phyloP scores from a whole-genome alignment of 2,888 invertebrate species.

The Alsophila aescularia region DNA sequence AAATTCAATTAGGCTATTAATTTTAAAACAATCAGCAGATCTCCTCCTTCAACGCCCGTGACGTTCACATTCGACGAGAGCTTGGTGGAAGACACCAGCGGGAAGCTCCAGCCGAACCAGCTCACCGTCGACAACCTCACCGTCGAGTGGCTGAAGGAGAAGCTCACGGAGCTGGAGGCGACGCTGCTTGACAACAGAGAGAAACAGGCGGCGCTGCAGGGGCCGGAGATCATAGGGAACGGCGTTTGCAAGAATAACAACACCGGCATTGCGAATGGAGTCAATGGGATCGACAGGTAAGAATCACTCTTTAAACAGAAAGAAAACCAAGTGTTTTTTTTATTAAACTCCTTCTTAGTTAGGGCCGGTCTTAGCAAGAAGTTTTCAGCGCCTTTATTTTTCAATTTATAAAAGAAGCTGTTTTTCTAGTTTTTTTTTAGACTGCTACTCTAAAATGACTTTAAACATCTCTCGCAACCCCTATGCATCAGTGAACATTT shows the following conservation, averaged over 20 bases:
- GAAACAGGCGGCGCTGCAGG: conserved; percentile 85
- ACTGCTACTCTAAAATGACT: too few relatives aligned
- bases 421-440: too few relatives aligned
- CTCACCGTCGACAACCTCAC: conserved; percentile 97
- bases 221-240: conserved; percentile 79
- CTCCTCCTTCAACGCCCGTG: conserved; percentile 90
- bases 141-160: conserved; percentile 93
- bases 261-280: conserved; percentile 78
- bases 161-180: conserved; percentile 90
- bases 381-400: too few relatives aligned
- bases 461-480: too few relatives aligned
- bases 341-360: too few relatives aligned
- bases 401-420: too few relatives aligned
- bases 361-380: too few relatives aligned
- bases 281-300: conserved; percentile 82
- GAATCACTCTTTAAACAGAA: too few relatives aligned
- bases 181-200: conserved; percentile 92
- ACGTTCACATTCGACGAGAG: conserved; percentile 94
- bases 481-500: too few relatives aligned
- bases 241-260: conserved; percentile 80
- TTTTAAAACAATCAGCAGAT: conserved; percentile 86
- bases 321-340: too few relatives aligned
- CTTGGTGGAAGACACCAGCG: conserved; percentile 94
- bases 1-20: too few relatives aligned
- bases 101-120: conserved; percentile 93